Base-by-base conservation (phyloP, 2,888 invertebrate species). In the Melieria crassipennis region DNA sequence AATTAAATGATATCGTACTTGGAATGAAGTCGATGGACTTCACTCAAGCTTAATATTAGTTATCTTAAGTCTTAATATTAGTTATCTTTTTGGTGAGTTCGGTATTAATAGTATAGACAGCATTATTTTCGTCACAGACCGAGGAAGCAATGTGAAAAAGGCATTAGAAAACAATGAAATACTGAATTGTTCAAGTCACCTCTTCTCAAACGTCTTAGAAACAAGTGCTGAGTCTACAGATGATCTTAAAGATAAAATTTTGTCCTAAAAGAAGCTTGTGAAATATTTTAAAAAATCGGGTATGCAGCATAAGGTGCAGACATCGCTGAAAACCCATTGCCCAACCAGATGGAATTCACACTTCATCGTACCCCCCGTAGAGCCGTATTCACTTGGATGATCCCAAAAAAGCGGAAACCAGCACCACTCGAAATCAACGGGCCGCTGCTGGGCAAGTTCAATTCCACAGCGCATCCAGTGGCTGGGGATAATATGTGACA, bases 151-250 rank as follows among this genome's bases (percentile, higher is more conserved):
- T 50, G 50, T 50, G 9, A 50, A 50, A 50, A 50, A 50, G 50
- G 50, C 50, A 50, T 50, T 10, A 50, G 10, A n/a, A 56, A 56
- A 56, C 13, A 56, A 56, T 30, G 56, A 56, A 4, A 13, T 3
- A 69, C 48, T 56, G 64, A 66, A 74, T 78, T 71, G 50, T 50
- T 64, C 48, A 64, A 64, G 60, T 64, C 52, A 69, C 56, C 48
- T 69, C 16, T 62, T 55, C 6, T 13, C 55, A 55, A 69, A 61
- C 43, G 56, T 69, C 2, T 69, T 69, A n/a, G 46, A 69, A 16
- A 16, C 65, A 7, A 13, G 55, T 73, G 75, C 43, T 65, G 68
- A 67, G 69, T 13, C 70, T 52, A 47, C 50, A 70, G 43, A 57
- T 57, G 65, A 65, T 1, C 47, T 62, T 1, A 7, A 1, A 4